Conservation (phyloP, 2,113 vertebrate genomes). For the Neogale vison region DNA sequence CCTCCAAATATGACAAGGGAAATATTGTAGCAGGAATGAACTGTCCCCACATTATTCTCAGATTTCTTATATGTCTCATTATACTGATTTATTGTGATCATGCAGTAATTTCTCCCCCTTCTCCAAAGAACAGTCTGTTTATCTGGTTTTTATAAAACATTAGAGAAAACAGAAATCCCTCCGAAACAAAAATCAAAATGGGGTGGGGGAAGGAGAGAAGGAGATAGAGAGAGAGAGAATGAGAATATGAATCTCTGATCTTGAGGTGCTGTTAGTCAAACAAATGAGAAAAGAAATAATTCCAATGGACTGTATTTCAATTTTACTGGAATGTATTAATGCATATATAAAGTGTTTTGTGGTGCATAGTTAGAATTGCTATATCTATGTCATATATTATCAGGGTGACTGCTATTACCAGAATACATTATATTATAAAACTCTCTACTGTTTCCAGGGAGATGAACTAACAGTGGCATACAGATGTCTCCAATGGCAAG, state of each 20-base stretch:
- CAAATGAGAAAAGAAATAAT: conserved; percentile 33
- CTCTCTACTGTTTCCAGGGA: conserved; percentile 58
- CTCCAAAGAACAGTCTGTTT: background rate
- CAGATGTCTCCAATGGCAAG: conserved; percentile 14
- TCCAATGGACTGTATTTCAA: background rate
- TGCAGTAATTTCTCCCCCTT: background rate
- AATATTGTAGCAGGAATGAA: background rate
- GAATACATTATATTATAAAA: conserved; percentile 5
- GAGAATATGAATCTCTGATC: background rate
- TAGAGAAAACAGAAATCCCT: background rate
- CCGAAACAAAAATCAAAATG: background rate
- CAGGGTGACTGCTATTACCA: background rate
- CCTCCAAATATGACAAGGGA: background rate
- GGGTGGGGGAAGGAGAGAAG: too few relatives aligned
- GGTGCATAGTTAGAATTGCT: background rate
- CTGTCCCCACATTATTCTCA: background rate
- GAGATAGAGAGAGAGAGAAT: background rate
- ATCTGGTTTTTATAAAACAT: conserved; percentile 6
- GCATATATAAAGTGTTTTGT: background rate
- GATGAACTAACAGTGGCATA: conserved; percentile 34
- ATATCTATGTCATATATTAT: background rate
- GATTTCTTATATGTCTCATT: background rate
- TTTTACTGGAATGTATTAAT: conserved; percentile 26
- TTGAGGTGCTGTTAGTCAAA: conserved; percentile 24
- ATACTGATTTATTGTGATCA: conserved; percentile 1